These are phyloP conservation scores for Austrofundulus limnaeus DNA, from an alignment of 2,113 vertebrate genomes.

Conservation along the genomic window DNA sequence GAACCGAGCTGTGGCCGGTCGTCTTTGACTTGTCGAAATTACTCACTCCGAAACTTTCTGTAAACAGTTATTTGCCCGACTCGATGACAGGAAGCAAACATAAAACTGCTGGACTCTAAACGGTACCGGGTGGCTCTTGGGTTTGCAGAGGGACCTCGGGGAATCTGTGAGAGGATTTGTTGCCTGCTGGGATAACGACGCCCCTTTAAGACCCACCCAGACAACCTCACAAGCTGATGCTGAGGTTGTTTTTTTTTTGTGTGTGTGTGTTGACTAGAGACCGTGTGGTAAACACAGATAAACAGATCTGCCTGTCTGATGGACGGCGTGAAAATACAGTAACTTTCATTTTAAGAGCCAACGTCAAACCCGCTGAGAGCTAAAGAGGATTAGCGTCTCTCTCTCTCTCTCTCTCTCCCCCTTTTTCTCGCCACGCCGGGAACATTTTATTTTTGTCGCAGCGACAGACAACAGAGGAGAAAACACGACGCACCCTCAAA, in stretches of 20 bases:
- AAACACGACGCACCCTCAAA: too few species aligned
- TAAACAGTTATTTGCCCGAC: too few species aligned
- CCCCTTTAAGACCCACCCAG: too few species aligned
- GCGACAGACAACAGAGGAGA: slow-evolving; percentile 6
- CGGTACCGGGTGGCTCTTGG: too few species aligned
- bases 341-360: slow-evolving; percentile 41
- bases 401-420: slow-evolving; percentile 24
- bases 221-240: slow-evolving; percentile 59
- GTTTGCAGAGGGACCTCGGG: slow-evolving; percentile 28
- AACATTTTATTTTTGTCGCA: slow-evolving; percentile 46
- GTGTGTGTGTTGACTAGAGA: slow-evolving; percentile 49
- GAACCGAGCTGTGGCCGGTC: slow-evolving; percentile 32
- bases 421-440: slow-evolving; percentile 17
- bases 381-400: slow-evolving; percentile 13
- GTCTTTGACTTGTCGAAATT: slow-evolving; percentile 13
- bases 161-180: slow-evolving; percentile 50
- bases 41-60: not conserved
- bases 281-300: slow-evolving; percentile 33
- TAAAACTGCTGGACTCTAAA: not conserved
- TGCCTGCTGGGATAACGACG: slow-evolving; percentile 66
- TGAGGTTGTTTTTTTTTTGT: slow-evolving; percentile 51
- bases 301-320: slow-evolving; percentile 21
- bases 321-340: slow-evolving; percentile 23
- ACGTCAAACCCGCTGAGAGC: slow-evolving; percentile 11
- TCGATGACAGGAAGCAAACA: slow-evolving; percentile 23